Evolutionary conservation across 92 coral and sea anemone species (phyloP).

Genomic region (Isaurus tuberculatus): DNA sequence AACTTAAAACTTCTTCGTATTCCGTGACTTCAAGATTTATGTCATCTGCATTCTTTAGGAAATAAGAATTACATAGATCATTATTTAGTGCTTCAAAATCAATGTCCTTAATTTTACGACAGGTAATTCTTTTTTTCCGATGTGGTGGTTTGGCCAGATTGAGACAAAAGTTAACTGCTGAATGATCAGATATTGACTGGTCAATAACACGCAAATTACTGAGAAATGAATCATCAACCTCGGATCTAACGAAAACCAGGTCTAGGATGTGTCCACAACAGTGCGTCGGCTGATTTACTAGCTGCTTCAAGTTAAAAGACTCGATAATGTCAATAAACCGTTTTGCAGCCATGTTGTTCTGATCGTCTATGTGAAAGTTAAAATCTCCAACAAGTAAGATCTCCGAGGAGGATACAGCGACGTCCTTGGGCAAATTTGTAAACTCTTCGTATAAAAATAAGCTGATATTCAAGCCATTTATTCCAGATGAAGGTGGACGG

Average conservation of each 20-base stretch:
- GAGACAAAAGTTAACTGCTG: conserved; percentile 45
- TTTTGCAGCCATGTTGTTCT: conserved; percentile 34
- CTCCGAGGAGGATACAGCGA: too few species aligned
- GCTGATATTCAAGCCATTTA: conserved; percentile 50
- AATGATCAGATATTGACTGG: too few species aligned
- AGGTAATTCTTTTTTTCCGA: conserved; percentile 38
- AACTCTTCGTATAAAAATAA: conserved; percentile 39
- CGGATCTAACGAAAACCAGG: too few species aligned
- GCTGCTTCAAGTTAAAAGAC: conserved; percentile 31
- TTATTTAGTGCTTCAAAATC: too few species aligned
- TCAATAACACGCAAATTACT: too few species aligned
- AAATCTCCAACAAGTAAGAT: conserved; percentile 44
- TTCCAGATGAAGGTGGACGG: too few species aligned
- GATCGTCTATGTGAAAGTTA: conserved; percentile 45
- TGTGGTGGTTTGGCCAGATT: conserved; percentile 50
- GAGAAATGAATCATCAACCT: conserved; percentile 39
- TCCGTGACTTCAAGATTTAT: background rate
- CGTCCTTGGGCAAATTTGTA: conserved; percentile 45
- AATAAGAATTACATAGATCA: conserved; percentile 14
- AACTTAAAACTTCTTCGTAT: too few species aligned
- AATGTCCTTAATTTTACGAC: conserved; percentile 35
- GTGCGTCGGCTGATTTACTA: conserved; percentile 40
- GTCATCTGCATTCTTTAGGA: conserved; percentile 18
- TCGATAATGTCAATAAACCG: conserved; percentile 32
- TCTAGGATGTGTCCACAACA: conserved; percentile 48